Evolutionary conservation across 2,797 vertebrate genomes (phyloP).

Genomic region (Remorina albescens): DNA sequence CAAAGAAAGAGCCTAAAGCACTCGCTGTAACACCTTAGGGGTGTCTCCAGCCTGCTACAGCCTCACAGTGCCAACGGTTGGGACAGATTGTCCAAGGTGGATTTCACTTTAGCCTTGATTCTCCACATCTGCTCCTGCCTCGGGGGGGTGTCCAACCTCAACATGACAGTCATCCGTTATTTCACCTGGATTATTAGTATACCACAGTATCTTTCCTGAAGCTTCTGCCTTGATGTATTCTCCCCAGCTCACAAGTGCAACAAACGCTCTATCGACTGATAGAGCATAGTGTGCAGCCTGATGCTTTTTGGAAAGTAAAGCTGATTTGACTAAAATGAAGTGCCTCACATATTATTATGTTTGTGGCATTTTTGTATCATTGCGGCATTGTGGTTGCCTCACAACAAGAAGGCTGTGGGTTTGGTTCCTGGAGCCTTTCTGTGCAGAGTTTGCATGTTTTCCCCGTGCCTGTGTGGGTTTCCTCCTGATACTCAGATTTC

Average conservation of each 20-base stretch:
- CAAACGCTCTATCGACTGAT: background rate
- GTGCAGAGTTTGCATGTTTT: too few species aligned
- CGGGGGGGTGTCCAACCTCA: conserved; percentile 37
- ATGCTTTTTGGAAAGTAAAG: background rate
- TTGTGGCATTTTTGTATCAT: background rate
- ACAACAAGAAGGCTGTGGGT: too few species aligned
- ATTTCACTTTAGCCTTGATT: conserved; percentile 53
- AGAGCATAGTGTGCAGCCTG: conserved; percentile 5
- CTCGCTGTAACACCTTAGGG: conserved; percentile 61
- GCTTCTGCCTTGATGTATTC: conserved; percentile 42
- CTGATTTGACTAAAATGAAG: background rate
- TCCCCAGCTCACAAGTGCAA: conserved; percentile 13
- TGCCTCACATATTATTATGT: background rate
- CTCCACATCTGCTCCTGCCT: conserved; percentile 55
- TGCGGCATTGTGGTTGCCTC: too few species aligned
- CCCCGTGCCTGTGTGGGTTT: too few species aligned
- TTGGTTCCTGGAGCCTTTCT: too few species aligned
- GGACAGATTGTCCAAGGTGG: conserved; percentile 58
- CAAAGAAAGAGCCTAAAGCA: conserved; percentile 63
- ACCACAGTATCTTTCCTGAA: conserved; percentile 45
- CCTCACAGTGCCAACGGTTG: conserved; percentile 34
- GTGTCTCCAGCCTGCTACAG: conserved; percentile 61
- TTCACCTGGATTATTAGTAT: conserved; percentile 42
- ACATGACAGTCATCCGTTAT: conserved; percentile 49
- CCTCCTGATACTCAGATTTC: too few species aligned